phyloP scores from a whole-genome alignment of 2,113 vertebrate genomes.

The Condylura cristata region DNA sequence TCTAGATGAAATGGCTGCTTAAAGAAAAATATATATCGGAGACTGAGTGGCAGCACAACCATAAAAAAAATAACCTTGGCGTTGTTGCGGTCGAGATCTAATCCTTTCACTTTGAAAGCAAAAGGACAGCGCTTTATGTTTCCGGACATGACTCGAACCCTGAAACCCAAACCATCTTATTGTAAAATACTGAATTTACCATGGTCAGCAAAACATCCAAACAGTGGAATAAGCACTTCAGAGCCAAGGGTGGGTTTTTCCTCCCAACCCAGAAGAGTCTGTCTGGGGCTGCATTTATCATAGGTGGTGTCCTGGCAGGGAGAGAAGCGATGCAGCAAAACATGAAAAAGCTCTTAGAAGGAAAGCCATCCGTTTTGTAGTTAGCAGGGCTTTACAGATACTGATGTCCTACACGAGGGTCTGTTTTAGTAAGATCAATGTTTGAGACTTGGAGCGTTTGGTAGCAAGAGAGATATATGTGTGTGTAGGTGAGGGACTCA shows the following conservation, averaged over 20 bases:
- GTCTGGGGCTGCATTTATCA: constrained; percentile 69
- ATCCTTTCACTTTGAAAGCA: constrained; percentile 36
- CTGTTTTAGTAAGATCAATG: constrained; percentile 75
- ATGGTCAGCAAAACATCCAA: constrained; percentile 40
- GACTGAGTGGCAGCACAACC: background rate
- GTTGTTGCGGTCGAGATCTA: background rate
- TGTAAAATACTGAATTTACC: constrained; percentile 73
- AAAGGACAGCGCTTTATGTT: constrained; percentile 60
- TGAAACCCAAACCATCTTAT: constrained; percentile 77
- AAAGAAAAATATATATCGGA: background rate
- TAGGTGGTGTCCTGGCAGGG: constrained; percentile 54
- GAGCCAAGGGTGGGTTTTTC: background rate
- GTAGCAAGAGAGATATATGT: background rate
- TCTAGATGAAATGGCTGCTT: background rate
- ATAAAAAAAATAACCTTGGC: background rate
- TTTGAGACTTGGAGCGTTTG: constrained; percentile 39
- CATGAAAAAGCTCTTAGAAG: constrained; percentile 76
- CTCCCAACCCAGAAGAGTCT: constrained; percentile 37
- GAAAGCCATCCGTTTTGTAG: constrained; percentile 76
- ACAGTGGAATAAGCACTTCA: background rate
- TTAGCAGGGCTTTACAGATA: constrained; percentile 77
- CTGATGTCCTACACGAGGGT: constrained; percentile 68
- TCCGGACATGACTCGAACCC: constrained; percentile 77
- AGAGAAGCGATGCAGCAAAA: constrained; percentile 67
- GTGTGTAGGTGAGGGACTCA: background rate